These are phyloP conservation scores for Agrotis segetum DNA, from an alignment of 2,888 invertebrate species.

Conservation along the genomic window DNA sequence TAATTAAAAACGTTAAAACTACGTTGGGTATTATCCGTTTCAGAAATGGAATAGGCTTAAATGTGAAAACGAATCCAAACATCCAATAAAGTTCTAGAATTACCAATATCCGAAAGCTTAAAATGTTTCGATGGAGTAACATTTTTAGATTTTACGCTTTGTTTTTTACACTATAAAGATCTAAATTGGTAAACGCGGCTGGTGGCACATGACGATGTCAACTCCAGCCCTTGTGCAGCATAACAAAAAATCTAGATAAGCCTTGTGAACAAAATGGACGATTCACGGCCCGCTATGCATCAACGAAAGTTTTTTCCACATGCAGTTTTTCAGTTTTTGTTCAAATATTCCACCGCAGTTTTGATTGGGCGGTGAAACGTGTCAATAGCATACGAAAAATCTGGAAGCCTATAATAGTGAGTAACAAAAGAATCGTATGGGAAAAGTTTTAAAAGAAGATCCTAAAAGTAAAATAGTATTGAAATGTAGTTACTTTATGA, in stretches of 20 bases:
- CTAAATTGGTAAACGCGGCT: constrained; percentile 5
- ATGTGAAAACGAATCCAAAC: background rate
- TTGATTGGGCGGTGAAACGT: constrained; percentile 29
- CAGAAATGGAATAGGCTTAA: no score
- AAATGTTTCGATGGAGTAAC: background rate
- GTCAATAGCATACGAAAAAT: constrained; percentile 1
- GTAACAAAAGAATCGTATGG: background rate
- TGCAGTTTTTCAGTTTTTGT: constrained; percentile 17
- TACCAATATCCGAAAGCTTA: background rate
- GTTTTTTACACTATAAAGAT: constrained; percentile 12
- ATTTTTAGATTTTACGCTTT: background rate
- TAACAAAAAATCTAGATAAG: constrained; percentile 35
- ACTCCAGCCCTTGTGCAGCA: constrained; percentile 2
- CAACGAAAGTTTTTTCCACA: background rate
- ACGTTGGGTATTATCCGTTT: no score
- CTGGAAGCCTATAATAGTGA: background rate
- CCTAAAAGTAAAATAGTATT: no score
- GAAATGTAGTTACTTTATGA: no score
- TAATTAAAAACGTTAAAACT: no score
- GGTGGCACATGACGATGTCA: constrained; percentile 8
- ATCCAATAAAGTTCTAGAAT: background rate
- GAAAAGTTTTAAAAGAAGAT: background rate
- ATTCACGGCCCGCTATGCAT: background rate
- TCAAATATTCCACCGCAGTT: constrained; percentile 30
- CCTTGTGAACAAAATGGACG: constrained; percentile 30